phyloP scores from a whole-genome alignment of 2,888 invertebrate species.

The Drosophila ezoana region DNA sequence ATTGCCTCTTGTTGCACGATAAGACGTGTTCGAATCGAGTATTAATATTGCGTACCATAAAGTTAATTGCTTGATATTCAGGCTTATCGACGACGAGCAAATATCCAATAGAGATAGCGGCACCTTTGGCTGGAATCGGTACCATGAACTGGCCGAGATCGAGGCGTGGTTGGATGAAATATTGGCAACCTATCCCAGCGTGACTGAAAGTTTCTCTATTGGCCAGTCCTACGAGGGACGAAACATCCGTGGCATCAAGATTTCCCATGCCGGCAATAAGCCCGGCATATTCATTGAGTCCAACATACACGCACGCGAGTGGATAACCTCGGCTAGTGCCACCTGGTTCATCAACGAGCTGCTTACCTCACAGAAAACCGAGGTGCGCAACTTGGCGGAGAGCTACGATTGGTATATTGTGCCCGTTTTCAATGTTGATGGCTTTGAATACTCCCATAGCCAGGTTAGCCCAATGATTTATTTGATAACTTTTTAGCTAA shows the following conservation, averaged over 20 bases:
- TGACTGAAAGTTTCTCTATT: conserved; percentile 75
- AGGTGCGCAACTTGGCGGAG: conserved; percentile 87
- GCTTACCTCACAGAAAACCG: conserved; percentile 87
- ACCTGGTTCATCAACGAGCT: conserved; percentile 90
- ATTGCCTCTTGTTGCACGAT: conserved; percentile 8
- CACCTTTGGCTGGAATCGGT: conserved; percentile 87
- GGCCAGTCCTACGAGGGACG: conserved; percentile 88
- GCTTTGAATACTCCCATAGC: conserved; percentile 89
- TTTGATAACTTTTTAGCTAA: neutral
- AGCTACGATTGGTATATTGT: conserved; percentile 91
- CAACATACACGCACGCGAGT: conserved; percentile 89
- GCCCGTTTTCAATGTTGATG: conserved; percentile 91
- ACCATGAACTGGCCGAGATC: conserved; percentile 87
- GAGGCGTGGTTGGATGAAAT: conserved; percentile 87
- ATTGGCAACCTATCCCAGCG: conserved; percentile 84
- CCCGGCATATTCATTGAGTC: conserved; percentile 88
- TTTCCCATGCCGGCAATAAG: conserved; percentile 84
- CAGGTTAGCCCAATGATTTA: conserved; percentile 85
- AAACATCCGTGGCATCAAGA: conserved; percentile 86
- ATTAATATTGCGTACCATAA: conserved; percentile 30
- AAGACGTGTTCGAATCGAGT: neutral
- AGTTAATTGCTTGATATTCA: conserved; percentile 65
- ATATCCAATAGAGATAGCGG: conserved; percentile 45
- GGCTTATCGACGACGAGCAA: conserved; percentile 86
- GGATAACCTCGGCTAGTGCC: conserved; percentile 90